phyloP scores from a whole-genome alignment of 2,797 vertebrate species.

The Myripristis murdjan region DNA sequence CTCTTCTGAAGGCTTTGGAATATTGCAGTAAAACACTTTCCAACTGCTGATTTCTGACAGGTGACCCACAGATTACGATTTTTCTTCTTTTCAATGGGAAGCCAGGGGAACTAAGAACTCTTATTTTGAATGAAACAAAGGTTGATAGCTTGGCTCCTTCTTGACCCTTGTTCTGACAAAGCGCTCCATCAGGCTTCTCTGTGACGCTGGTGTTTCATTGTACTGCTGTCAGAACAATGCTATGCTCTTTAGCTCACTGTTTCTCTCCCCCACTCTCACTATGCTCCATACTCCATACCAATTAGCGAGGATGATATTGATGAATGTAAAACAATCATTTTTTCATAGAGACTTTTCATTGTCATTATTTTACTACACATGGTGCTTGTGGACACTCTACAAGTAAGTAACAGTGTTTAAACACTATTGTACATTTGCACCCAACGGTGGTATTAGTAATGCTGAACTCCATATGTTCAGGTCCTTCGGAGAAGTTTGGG shows the following conservation, averaged over 20 bases:
- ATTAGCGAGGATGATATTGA: constrained; percentile 11
- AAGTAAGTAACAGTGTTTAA: constrained; percentile 9
- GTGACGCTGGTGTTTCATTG: constrained; percentile 51
- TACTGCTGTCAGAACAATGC: constrained; percentile 54
- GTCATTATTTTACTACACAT: background rate
- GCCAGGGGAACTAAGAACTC: background rate
- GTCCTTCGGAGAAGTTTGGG: constrained; percentile 26
- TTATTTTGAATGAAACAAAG: constrained; percentile 28
- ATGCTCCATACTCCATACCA: constrained; percentile 13
- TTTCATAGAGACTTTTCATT: background rate
- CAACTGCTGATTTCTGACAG: too few species aligned
- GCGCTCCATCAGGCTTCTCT: constrained; percentile 43
- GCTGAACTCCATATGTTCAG: constrained; percentile 56
- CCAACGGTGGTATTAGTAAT: constrained; percentile 12
- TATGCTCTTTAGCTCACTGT: constrained; percentile 26
- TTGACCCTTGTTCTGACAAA: constrained; percentile 37
- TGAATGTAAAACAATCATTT: constrained; percentile 1
- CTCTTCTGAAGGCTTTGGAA: too few species aligned
- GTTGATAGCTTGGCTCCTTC: constrained; percentile 10
- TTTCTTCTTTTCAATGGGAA: too few species aligned
- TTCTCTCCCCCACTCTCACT: constrained; percentile 21
- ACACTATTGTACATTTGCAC: too few species aligned
- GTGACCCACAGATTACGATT: too few species aligned
- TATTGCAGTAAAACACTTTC: too few species aligned
- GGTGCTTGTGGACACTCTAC: background rate